These are phyloP conservation scores for Dendroctonus ponderosae DNA, from an alignment of 1,140 invertebrate species.

Conservation along the genomic window DNA sequence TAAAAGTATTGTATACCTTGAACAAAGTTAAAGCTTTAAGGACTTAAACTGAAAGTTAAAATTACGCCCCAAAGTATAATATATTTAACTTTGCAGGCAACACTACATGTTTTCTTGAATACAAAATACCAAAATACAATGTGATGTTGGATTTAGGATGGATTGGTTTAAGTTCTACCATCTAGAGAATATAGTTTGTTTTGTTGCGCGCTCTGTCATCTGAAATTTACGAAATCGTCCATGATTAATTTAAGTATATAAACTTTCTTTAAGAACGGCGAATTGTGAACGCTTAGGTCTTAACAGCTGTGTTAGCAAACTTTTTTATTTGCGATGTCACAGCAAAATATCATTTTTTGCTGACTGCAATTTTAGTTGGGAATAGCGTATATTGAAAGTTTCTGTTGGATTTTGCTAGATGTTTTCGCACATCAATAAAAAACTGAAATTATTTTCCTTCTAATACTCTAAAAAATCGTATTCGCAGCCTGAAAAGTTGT, in stretches of 20 bases:
- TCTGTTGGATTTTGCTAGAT: too few relatives aligned
- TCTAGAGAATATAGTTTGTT: constrained; percentile 19
- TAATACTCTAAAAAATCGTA: too few relatives aligned
- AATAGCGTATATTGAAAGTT: too few relatives aligned
- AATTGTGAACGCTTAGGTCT: too few relatives aligned
- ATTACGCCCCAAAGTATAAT: constrained; percentile 28
- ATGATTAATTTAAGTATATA: not conserved
- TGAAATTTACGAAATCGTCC: not conserved
- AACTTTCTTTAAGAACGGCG: not conserved
- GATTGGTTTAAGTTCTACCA: constrained; percentile 24
- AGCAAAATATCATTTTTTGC: too few relatives aligned
- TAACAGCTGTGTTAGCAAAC: too few relatives aligned
- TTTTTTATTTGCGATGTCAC: too few relatives aligned
- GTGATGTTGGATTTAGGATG: constrained; percentile 23
- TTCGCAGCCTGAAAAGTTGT: too few relatives aligned
- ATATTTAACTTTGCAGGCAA: constrained; percentile 32
- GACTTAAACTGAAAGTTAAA: constrained; percentile 24
- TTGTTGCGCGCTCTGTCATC: not conserved
- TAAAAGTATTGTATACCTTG: constrained; percentile 25
- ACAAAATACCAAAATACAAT: constrained; percentile 30
- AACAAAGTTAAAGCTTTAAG: constrained; percentile 27
- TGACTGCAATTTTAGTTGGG: too few relatives aligned
- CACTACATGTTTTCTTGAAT: constrained; percentile 33
- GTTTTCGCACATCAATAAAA: too few relatives aligned
- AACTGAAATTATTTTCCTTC: too few relatives aligned